Evolutionary conservation across 2,888 invertebrate species (phyloP), one percentile per base, ranked within the genome.

Genomic region (Scelioninae gen. 1): DNA sequence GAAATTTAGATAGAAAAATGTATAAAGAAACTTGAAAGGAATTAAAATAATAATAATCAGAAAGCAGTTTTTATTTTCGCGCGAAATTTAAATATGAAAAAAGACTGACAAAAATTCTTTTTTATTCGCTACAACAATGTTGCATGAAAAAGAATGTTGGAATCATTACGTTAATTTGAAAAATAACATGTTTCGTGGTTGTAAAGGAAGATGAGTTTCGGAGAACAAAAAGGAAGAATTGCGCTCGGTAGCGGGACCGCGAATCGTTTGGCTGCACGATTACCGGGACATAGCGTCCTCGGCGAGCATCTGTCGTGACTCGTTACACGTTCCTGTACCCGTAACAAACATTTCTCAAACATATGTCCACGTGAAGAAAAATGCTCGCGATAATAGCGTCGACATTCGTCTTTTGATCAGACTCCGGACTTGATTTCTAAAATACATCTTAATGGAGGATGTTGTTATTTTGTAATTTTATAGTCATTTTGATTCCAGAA

Each of bases 291-390:
- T 43, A 15, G 65, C 55, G 74, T 38, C 47, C 78, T 65, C 82
- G 89, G 85, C 85, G 87, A 88, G 87, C 89, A 89, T 89, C 89
- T 89, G 89, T 90, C 88, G 89, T 87, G 88, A 87, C 87, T 88
- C 86, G 86, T 88, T 87, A 85, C 85, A 84, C 86, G 87, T 87
- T 86, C 76, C 84, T 77, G 84, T 77, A 76, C 82, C 69, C 68
- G 83, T 84, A 85, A 86, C 76, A 79, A 85, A 84, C 85, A 86
- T 87, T 85, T 86, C 86, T 89, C 89, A 89, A 88, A 86, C 90
- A 89, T 86, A 90, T 89, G 90, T 88, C 87, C 66, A 60, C 66
- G 71, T 53, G 63, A 32, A 29, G n/a, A 75, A 76, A 79, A 79
- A 79, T 79, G 65, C 23, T 34, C 53, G 58, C 71, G 66, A 74